These are phyloP conservation scores for Platyrinchus mystaceus DNA, from an alignment of 2,797 vertebrate species.

Conservation along the genomic window DNA sequence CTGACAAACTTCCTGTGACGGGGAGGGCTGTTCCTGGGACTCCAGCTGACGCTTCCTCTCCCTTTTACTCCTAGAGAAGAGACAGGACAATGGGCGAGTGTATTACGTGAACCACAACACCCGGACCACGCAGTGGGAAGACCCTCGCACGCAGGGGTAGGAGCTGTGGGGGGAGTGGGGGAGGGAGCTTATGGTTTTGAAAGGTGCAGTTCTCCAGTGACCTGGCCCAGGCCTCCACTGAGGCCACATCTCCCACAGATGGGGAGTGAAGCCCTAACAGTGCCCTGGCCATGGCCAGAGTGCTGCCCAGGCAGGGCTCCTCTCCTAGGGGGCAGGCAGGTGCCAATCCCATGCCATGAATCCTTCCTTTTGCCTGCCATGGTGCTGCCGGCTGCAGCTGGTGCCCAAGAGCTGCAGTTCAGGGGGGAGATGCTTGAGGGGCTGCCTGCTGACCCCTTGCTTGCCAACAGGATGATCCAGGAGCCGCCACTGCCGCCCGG, in stretches of 20 bases:
- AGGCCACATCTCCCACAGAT: not conserved
- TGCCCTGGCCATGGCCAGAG: fast-evolving
- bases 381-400: not conserved
- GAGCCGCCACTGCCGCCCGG: conserved; percentile 94
- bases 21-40: not conserved
- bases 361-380: not conserved
- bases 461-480: conserved; percentile 91
- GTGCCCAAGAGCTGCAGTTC: not conserved
- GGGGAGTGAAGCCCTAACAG: not conserved
- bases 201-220: not conserved
- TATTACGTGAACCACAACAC: conserved; percentile 99
- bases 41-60: not conserved
- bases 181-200: not conserved
- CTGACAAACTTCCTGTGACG: not conserved
- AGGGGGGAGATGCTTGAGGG: not conserved
- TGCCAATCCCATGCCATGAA: fast-evolving
- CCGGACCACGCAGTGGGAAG: conserved; percentile 96
- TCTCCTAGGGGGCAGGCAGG: fast-evolving
- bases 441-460: not conserved
- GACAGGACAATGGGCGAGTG: conserved; percentile 95
- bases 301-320: not conserved
- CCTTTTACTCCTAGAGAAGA: conserved; percentile 83
- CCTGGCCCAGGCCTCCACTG: not conserved
- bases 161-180: not conserved
- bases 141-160: conserved; percentile 96